A percentile compares a stretch with the other conserved stretches of the same genome.
phyloP scores from a whole-genome alignment of 2,888 invertebrate genomes.

The Pterostichus niger region DNA sequence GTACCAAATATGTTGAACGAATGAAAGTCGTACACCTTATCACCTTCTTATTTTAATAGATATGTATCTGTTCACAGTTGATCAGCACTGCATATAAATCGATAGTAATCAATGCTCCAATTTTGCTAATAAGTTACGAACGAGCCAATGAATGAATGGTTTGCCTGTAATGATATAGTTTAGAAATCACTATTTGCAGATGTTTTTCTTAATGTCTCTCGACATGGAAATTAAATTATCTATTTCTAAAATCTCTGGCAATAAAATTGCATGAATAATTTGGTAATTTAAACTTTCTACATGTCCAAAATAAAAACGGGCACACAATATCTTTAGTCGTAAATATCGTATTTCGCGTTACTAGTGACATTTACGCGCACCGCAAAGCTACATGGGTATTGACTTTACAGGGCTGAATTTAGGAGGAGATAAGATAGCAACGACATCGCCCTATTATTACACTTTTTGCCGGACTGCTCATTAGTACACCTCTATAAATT shows the following conservation, averaged over 20 bases:
- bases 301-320: slow-evolving; percentile 61
- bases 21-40: slow-evolving; percentile 22
- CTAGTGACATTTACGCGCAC: slow-evolving; percentile 56
- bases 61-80: slow-evolving; percentile 5
- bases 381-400: slow-evolving; percentile 52
- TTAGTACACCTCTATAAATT: no score
- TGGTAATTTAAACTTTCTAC: slow-evolving; percentile 63
- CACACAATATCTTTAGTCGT: slow-evolving; percentile 57
- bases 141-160: not conserved
- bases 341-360: slow-evolving; percentile 61
- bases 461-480: no score
- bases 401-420: slow-evolving; percentile 36
- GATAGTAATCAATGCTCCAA: slow-evolving; percentile 34
- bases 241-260: slow-evolving; percentile 55
- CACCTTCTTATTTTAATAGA: slow-evolving; percentile 6
- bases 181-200: slow-evolving; percentile 39
- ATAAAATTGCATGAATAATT: slow-evolving; percentile 59
- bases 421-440: slow-evolving; percentile 36
- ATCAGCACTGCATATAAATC: slow-evolving; percentile 6
- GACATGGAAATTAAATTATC: slow-evolving; percentile 63
- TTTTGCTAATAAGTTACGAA: slow-evolving; percentile 25
- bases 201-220: slow-evolving; percentile 51
- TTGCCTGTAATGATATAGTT: slow-evolving; percentile 19
- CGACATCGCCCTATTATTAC: not conserved
- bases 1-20: slow-evolving; percentile 39